Conservation (phyloP, 2,113 vertebrate species). For the Abramis brama region DNA sequence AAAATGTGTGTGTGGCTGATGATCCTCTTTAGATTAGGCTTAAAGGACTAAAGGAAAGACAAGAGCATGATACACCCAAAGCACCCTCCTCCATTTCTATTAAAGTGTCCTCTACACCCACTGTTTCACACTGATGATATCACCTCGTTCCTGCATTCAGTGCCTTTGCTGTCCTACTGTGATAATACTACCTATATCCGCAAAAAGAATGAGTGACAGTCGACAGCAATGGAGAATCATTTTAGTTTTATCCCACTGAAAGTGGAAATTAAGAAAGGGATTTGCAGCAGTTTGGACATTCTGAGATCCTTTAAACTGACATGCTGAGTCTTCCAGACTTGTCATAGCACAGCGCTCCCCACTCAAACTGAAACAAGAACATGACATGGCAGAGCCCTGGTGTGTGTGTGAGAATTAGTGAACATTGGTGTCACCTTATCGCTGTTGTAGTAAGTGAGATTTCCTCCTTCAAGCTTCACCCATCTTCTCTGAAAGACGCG, state of each 20-base stretch:
- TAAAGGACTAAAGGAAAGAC: slow-evolving; percentile 47
- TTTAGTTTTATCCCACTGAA: not conserved
- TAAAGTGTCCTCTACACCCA: not conserved
- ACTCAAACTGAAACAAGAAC: not conserved
- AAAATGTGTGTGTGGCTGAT: not conserved
- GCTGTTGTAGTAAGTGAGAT: slow-evolving; percentile 90
- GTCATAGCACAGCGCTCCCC: not conserved
- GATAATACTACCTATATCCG: not conserved
- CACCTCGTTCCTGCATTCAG: slow-evolving; percentile 8
- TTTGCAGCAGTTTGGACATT: slow-evolving; percentile 12
- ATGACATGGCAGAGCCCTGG: not conserved
- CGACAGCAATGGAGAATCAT: not conserved
- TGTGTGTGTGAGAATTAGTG: not conserved
- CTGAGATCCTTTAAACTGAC: slow-evolving; percentile 9
- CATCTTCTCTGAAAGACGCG: slow-evolving; percentile 92
- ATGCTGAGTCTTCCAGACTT: not conserved
- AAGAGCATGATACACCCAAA: slow-evolving; percentile 24
- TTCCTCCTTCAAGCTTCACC: slow-evolving; percentile 90
- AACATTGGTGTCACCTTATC: slow-evolving; percentile 79
- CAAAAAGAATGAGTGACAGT: slow-evolving; percentile 25
- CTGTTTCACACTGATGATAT: slow-evolving; percentile 24
- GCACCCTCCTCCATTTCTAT: not conserved
- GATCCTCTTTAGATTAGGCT: slow-evolving; percentile 33
- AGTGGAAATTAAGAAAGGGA: slow-evolving; percentile 6
- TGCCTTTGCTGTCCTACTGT: not conserved